Base-by-base conservation (phyloP, 2,888 invertebrate genomes). In the Imbricaverruca yamaguchii region DNA sequence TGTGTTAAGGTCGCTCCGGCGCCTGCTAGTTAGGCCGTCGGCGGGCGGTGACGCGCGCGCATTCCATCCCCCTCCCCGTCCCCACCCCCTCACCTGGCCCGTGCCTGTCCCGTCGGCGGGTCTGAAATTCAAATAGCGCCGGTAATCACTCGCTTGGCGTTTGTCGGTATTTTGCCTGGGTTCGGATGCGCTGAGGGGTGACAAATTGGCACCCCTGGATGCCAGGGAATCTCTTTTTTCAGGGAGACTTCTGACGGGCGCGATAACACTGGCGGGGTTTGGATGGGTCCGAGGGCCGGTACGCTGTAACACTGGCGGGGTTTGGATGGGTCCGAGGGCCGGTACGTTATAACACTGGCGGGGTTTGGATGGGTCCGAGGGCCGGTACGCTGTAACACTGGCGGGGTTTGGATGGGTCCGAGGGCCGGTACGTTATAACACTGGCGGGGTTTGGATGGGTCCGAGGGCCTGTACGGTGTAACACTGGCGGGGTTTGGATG, bases 71-170 rank as follows among this genome's bases (percentile, higher is more conserved):
- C 69, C 21, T 1, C 69, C 69, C 69, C 59, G 3, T 39, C 69
- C 23, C 23, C 65, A n/a, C 8, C 65, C 65, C 65, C 23, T 23
- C 61, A 61, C 7, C 61, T 7, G 67, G 67, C 39, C 39, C 39
- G 39, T 4, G 39, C 39, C 39, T 39, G 39, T 39, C 39, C 39
- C 39, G 39, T 1, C 39, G 39, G 4, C 67, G 67, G 74, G 53
- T 53, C 74, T 53, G 53, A 74, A 74, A 74, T 74, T 74, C 74
- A 74, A 74, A 74, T 74, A 74, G 74, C 65, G 53, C 74, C 74
- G 13, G 74, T 53, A 53, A 74, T 74, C 74, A 53, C 8, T 53
- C 53, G 74, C 53, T 74, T 53, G 18, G 21, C 18, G 74, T 74
- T 39, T 74, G 74, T 39, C 69, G 74, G 74, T 53, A 74, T 74